Conservation (phyloP, 2,888 invertebrate species). For the Volucella inflata region DNA sequence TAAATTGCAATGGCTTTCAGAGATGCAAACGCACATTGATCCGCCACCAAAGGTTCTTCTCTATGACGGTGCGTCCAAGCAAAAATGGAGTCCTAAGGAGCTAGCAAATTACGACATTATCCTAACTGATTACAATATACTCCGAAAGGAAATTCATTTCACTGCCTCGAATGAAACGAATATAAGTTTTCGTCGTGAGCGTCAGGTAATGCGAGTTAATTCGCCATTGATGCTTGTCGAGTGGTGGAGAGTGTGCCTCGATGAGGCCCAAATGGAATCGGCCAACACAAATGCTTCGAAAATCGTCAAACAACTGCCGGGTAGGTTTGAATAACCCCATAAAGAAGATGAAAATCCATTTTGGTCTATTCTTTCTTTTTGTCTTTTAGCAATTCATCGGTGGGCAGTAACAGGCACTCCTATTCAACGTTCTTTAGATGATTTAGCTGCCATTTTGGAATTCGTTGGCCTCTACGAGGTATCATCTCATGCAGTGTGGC, state of each 20-base stretch:
- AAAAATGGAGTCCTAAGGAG: conserved; percentile 85
- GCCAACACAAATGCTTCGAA: conserved; percentile 85
- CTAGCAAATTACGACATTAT: conserved; percentile 89
- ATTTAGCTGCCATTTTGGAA: conserved; percentile 82
- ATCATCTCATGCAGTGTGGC: conserved; percentile 45
- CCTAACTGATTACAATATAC: conserved; percentile 88
- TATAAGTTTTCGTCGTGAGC: conserved; percentile 85
- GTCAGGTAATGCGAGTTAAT: conserved; percentile 86
- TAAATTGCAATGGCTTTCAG: conserved; percentile 89
- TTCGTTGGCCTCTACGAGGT: conserved; percentile 83
- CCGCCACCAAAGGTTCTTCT: conserved; percentile 84
- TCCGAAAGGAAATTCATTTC: conserved; percentile 87
- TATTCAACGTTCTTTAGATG: conserved; percentile 86
- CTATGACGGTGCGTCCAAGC: conserved; percentile 84
- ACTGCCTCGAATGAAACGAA: conserved; percentile 84
- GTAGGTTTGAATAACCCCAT: conserved; percentile 58
- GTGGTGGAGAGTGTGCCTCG: conserved; percentile 91
- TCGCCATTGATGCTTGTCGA: conserved; percentile 88
- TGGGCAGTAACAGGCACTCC: conserved; percentile 92
- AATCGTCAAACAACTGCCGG: conserved; percentile 80
- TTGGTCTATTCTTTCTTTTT: neutral
- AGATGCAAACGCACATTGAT: conserved; percentile 86
- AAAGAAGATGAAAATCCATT: neutral
- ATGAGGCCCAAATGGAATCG: conserved; percentile 92
- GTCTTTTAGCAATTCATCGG: conserved; percentile 85